phyloP scores from a whole-genome alignment of 2,113 vertebrate genomes.

The Oreochromis tanganicae region DNA sequence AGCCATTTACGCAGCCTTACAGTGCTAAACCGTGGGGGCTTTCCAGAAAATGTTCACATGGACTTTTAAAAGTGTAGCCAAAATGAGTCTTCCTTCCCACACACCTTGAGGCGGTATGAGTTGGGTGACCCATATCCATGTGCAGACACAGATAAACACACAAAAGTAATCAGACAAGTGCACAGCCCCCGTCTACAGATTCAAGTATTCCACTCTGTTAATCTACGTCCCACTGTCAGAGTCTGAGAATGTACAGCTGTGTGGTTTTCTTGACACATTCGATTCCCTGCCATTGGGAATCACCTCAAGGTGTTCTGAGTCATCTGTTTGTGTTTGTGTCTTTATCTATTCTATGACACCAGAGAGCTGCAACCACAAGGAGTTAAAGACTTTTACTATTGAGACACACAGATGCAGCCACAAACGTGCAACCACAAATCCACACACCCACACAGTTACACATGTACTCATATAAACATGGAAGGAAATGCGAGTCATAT shows the following conservation, averaged over 20 bases:
- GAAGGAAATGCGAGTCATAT: neutral
- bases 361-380: conserved; percentile 12
- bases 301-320: conserved; percentile 50
- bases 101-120: conserved; percentile 37
- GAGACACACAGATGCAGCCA: conserved; percentile 14
- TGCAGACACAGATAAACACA: conserved; percentile 44
- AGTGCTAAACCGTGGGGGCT: conserved; percentile 1
- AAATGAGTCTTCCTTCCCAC: conserved; percentile 22
- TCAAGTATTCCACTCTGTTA: conserved; percentile 47
- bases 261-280: conserved; percentile 58
- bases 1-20: conserved; percentile 9
- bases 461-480: neutral
- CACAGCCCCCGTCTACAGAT: conserved; percentile 20
- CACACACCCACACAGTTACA: conserved; percentile 4
- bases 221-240: conserved; percentile 49
- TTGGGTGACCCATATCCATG: neutral
- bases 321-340: neutral
- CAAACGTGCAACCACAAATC: conserved; percentile 1
- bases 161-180: conserved; percentile 33
- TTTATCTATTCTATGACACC: conserved; percentile 30
- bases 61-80: conserved; percentile 24
- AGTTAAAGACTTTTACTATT: conserved; percentile 34
- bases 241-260: conserved; percentile 63
- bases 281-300: conserved; percentile 55
- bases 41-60: neutral